Conservation (phyloP, 2,113 vertebrate genomes). For the Columba livia region DNA sequence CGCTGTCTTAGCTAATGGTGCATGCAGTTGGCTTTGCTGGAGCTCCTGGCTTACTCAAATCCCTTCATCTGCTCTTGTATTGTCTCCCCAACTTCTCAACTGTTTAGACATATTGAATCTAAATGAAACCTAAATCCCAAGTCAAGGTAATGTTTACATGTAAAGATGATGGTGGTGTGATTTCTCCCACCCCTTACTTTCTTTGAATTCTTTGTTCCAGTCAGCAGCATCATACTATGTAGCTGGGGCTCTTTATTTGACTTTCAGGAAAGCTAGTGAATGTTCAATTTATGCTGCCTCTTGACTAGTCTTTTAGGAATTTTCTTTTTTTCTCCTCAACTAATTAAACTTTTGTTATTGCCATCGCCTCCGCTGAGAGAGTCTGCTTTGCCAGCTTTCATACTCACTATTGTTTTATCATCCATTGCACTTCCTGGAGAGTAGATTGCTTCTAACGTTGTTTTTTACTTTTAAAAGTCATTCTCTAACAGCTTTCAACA, state of each 20-base stretch:
- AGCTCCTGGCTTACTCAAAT: not conserved
- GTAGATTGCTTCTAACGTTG: not conserved
- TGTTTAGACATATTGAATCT: not conserved
- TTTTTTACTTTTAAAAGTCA: not conserved
- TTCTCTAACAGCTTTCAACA: not conserved
- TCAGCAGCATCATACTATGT: not conserved
- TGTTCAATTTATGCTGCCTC: slow-evolving; percentile 17
- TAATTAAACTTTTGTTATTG: slow-evolving; percentile 46
- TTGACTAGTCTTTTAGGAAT: slow-evolving; percentile 42
- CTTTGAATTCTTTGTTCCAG: not conserved
- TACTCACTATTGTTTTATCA: slow-evolving; percentile 19
- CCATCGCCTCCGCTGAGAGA: not conserved
- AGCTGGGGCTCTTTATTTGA: not conserved
- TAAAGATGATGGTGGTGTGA: not conserved
- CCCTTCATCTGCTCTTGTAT: not conserved
- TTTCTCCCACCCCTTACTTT: not conserved
- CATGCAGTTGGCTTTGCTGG: not conserved
- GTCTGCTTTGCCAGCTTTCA: slow-evolving; percentile 33
- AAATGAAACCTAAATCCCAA: slow-evolving; percentile 2
- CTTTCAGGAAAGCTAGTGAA: slow-evolving; percentile 24
- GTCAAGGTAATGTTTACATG: not conserved
- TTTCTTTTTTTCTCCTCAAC: slow-evolving; percentile 2
- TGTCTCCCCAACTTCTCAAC: not conserved
- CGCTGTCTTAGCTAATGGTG: not conserved
- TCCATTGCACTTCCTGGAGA: slow-evolving; percentile 37